Evolutionary conservation across 2,797 vertebrate genomes (phyloP).

Genomic region (Protosalanx chinensis): DNA sequence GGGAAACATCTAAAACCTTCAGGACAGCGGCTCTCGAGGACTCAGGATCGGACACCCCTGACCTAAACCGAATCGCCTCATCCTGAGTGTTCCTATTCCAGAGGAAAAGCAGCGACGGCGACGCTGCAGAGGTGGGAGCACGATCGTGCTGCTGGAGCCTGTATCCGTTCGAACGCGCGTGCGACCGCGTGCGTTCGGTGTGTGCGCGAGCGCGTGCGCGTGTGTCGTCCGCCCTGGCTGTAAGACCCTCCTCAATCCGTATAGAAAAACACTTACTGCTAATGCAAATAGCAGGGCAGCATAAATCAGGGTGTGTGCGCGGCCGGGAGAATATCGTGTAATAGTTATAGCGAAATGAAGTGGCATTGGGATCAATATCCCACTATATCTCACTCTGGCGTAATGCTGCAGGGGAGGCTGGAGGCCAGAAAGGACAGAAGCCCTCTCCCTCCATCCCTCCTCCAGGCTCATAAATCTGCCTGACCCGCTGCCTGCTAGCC

Average conservation of each 20-base stretch:
- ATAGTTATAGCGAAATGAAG: slow-evolving; percentile 99
- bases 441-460: slow-evolving; percentile 90
- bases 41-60: too few species aligned
- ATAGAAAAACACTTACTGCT: slow-evolving; percentile 80
- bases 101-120: not conserved
- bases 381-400: slow-evolving; percentile 94
- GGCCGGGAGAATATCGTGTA: slow-evolving; percentile 81
- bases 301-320: slow-evolving; percentile 76
- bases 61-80: slow-evolving; percentile 52
- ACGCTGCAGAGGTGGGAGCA: not conserved
- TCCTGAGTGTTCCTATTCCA: slow-evolving; percentile 43
- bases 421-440: slow-evolving; percentile 93
- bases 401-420: slow-evolving; percentile 90
- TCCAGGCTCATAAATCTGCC: slow-evolving; percentile 92
- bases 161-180: not conserved
- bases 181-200: slow-evolving; percentile 3
- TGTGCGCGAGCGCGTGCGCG: not conserved
- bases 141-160: not conserved
- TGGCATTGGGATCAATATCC: slow-evolving; percentile 97
- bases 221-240: slow-evolving; percentile 28
- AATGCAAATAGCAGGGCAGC: slow-evolving; percentile 80
- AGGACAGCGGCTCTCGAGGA: too few species aligned
- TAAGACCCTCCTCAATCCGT: slow-evolving; percentile 63
- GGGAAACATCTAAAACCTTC: too few species aligned
- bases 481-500: slow-evolving; percentile 73